Percentiles rank a stretch among this genome's conserved stretches.
These are phyloP conservation scores for Dynastes tityus DNA, from an alignment of 2,888 invertebrate species.

Conservation along the genomic window DNA sequence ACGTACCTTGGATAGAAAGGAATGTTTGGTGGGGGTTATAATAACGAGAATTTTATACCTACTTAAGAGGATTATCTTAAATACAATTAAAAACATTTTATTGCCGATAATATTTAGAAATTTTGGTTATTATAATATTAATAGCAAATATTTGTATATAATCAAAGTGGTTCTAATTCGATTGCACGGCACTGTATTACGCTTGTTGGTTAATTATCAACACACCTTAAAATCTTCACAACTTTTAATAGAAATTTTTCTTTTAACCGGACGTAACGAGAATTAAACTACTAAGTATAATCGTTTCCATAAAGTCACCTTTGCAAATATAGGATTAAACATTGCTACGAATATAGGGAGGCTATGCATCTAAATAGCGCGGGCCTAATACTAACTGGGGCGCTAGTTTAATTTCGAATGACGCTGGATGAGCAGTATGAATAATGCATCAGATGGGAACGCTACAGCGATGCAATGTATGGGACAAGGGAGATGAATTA, in stretches of 20 bases:
- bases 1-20: too few species aligned
- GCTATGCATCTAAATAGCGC: slow-evolving; percentile 30
- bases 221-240: background rate
- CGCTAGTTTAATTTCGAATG: slow-evolving; percentile 35
- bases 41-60: too few species aligned
- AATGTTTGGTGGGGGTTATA: too few species aligned
- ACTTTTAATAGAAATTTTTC: background rate
- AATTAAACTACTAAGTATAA: background rate
- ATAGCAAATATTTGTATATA: too few species aligned
- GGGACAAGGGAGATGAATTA: slow-evolving; percentile 31
- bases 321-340: slow-evolving; percentile 23
- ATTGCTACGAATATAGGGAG: background rate
- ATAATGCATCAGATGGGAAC: slow-evolving; percentile 41
- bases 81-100: too few species aligned
- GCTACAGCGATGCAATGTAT: slow-evolving; percentile 4
- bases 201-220: too few species aligned
- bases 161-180: too few species aligned
- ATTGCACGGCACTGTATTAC: too few species aligned
- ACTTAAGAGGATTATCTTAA: too few species aligned
- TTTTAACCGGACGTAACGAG: background rate
- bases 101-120: too few species aligned
- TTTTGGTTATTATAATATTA: too few species aligned
- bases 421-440: slow-evolving; percentile 26
- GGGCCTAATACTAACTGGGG: slow-evolving; percentile 7
- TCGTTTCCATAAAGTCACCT: background rate